phyloP scores from a whole-genome alignment of 2,888 invertebrate genomes.

The Hofmannophila pseudospretella region DNA sequence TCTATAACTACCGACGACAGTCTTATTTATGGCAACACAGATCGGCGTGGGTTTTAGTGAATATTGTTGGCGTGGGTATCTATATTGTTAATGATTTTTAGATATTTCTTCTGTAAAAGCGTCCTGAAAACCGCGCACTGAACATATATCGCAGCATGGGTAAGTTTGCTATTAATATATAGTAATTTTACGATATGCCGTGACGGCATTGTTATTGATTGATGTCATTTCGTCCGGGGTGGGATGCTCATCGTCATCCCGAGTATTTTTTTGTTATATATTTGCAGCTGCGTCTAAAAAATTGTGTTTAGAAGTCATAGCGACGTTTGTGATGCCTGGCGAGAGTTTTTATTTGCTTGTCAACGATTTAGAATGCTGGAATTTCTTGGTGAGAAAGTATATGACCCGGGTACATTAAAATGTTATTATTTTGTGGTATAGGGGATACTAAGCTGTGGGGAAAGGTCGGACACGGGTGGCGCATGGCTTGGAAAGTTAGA shows the following conservation, averaged over 20 bases:
- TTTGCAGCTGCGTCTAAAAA: slow-evolving; percentile 29
- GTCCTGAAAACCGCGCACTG: slow-evolving; percentile 18
- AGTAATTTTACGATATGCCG: slow-evolving; percentile 13
- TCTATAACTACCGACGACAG: neutral
- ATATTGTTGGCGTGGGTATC: slow-evolving; percentile 56
- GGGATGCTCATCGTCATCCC: slow-evolving; percentile 31
- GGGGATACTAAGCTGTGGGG: too few relatives aligned
- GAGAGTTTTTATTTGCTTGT: neutral
- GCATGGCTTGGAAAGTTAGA: too few relatives aligned
- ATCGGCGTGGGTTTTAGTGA: slow-evolving; percentile 68
- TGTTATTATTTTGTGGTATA: too few relatives aligned
- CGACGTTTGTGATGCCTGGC: neutral
- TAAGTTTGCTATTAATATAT: slow-evolving; percentile 33
- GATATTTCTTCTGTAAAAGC: neutral
- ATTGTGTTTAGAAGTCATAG: neutral
- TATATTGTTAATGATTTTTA: neutral
- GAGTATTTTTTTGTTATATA: slow-evolving; percentile 38
- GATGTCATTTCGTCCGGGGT: slow-evolving; percentile 50
- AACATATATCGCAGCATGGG: slow-evolving; percentile 36
- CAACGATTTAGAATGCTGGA: too few relatives aligned
- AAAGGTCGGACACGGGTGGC: too few relatives aligned
- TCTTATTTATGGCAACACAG: slow-evolving; percentile 48
- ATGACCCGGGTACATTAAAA: too few relatives aligned
- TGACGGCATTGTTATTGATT: slow-evolving; percentile 54
- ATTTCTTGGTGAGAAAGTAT: too few relatives aligned